Percentiles rank a stretch among this genome's conserved stretches.
phyloP scores from a whole-genome alignment of 2,888 invertebrate species.

The Cerastoderma edule region DNA sequence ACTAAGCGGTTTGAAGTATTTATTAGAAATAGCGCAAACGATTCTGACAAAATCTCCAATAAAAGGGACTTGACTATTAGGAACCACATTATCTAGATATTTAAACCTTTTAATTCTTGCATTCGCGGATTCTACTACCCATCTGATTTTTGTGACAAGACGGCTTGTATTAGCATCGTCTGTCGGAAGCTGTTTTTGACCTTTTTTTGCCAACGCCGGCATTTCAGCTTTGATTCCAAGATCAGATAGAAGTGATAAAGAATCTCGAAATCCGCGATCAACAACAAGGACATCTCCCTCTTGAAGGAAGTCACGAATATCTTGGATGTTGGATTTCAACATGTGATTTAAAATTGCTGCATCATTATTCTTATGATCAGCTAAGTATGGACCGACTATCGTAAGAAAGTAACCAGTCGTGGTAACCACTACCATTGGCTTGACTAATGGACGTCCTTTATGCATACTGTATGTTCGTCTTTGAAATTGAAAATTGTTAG shows the following conservation, averaged over 20 bases:
- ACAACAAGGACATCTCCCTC: conserved; percentile 47
- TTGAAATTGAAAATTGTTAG: conserved; percentile 49
- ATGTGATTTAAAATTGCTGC: conserved; percentile 51
- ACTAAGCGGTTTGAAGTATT: conserved; percentile 26
- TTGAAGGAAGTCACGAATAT: conserved; percentile 37
- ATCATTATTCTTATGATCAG: conserved; percentile 50
- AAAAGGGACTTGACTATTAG: conserved; percentile 39
- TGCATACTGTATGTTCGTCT: conserved; percentile 43
- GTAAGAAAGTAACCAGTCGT: conserved; percentile 52
- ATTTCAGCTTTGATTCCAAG: conserved; percentile 47
- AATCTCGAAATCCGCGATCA: conserved; percentile 53
- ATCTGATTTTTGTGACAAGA: conserved; percentile 52
- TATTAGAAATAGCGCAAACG: conserved; percentile 36
- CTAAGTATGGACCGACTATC: conserved; percentile 47
- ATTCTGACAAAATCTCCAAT: conserved; percentile 41
- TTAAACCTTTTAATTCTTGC: background rate
- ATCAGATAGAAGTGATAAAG: conserved; percentile 37
- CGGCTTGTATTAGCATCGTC: conserved; percentile 47
- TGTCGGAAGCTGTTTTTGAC: conserved; percentile 43
- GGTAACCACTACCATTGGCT: conserved; percentile 49
- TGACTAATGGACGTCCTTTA: conserved; percentile 48
- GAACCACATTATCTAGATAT: conserved; percentile 4
- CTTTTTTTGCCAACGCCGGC: conserved; percentile 41
- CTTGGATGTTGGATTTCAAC: conserved; percentile 44
- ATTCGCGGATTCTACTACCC: background rate